These are phyloP conservation scores for Pseudomugil gertrudae DNA, from an alignment of 2,797 vertebrate species.

Conservation along the genomic window DNA sequence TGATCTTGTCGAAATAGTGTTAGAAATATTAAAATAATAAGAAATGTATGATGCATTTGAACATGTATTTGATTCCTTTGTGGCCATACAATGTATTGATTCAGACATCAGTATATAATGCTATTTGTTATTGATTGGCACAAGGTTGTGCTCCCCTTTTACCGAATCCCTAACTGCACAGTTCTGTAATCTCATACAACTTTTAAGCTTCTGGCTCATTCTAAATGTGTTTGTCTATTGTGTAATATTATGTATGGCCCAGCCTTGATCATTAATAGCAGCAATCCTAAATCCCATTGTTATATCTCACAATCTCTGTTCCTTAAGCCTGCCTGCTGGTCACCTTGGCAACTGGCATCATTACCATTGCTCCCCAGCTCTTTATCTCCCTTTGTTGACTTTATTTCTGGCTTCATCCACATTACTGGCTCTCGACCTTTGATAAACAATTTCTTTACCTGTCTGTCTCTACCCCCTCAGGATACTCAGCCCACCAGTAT, in stretches of 20 bases:
- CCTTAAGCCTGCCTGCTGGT: constrained; percentile 61
- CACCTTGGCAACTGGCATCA: constrained; percentile 80
- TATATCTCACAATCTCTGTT: constrained; percentile 75
- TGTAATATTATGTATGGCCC: constrained; percentile 39
- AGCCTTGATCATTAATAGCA: constrained; percentile 55
- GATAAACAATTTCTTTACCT: constrained; percentile 47
- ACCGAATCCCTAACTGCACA: constrained; percentile 14
- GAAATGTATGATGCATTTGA: background rate
- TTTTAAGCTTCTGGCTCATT: constrained; percentile 7
- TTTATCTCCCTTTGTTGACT: constrained; percentile 51
- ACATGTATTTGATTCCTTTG: constrained; percentile 11
- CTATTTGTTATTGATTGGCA: background rate
- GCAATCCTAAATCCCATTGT: constrained; percentile 65
- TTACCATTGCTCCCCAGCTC: constrained; percentile 54
- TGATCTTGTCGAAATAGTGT: background rate
- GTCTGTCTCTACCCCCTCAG: constrained; percentile 62
- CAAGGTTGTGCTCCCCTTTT: background rate
- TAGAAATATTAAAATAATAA: constrained; percentile 4
- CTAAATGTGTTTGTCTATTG: constrained; percentile 5
- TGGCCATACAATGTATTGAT: constrained; percentile 24
- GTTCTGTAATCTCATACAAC: constrained; percentile 20
- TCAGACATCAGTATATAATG: constrained; percentile 19
- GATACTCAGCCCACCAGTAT: constrained; percentile 73
- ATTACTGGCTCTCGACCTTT: constrained; percentile 42
- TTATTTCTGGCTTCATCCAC: constrained; percentile 44